Percentiles rank a stretch among this genome's conserved stretches.
phyloP scores from a whole-genome alignment of 2,888 invertebrate genomes.

The Oxystoma pomonae region DNA sequence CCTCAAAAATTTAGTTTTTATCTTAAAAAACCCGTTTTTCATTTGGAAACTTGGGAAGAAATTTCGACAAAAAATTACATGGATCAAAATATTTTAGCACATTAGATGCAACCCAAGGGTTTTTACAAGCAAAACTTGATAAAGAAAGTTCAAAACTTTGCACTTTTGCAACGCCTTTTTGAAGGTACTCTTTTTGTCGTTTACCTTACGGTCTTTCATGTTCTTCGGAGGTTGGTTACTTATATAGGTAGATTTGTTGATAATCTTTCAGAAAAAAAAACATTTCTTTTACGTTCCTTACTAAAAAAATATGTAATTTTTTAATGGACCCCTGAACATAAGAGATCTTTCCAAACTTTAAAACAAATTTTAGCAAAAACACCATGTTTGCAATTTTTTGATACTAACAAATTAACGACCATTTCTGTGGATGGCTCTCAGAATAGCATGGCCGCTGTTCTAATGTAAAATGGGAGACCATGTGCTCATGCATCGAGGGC shows the following conservation, averaged over 20 bases:
- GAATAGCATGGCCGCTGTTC: constrained; percentile 36
- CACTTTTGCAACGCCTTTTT: constrained; percentile 24
- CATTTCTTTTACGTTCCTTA: constrained; percentile 27
- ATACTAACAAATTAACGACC: constrained; percentile 24
- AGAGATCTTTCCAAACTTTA: constrained; percentile 30
- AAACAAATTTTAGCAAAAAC: constrained; percentile 31
- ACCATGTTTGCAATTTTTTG: constrained; percentile 36
- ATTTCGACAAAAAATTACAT: constrained; percentile 19
- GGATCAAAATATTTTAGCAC: constrained; percentile 19
- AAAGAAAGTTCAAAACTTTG: constrained; percentile 19
- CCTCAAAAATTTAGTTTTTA: constrained; percentile 19
- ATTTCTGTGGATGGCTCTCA: constrained; percentile 36
- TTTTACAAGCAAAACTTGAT: constrained; percentile 19
- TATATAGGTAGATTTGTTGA: constrained; percentile 29
- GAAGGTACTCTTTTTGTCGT: constrained; percentile 19
- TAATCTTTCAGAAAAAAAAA: constrained; percentile 27
- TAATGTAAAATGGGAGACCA: constrained; percentile 32
- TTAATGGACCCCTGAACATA: constrained; percentile 28
- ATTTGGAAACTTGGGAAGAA: constrained; percentile 22
- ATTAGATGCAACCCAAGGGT: constrained; percentile 19
- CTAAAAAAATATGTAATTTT: constrained; percentile 24
- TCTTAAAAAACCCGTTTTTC: constrained; percentile 17
- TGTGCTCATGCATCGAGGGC: constrained; percentile 38
- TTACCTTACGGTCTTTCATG: constrained; percentile 17
- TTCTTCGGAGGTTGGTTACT: constrained; percentile 29